Conservation (phyloP, 2,797 vertebrate species). For the Ptychadena robeensis region DNA sequence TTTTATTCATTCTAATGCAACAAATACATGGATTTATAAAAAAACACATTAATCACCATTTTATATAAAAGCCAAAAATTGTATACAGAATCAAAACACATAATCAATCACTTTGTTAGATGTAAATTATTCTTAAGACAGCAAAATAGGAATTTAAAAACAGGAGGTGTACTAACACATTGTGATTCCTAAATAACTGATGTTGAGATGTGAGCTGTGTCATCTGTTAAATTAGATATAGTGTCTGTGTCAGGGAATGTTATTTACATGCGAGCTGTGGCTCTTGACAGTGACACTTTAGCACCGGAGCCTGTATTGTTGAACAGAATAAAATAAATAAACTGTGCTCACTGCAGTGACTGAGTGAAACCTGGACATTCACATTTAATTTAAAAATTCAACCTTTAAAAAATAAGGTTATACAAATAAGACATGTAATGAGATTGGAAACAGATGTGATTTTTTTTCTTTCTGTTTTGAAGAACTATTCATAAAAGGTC, state of each 20-base stretch:
- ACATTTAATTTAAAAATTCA: constrained; percentile 60
- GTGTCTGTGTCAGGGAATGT: constrained; percentile 49
- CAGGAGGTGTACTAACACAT: constrained; percentile 15
- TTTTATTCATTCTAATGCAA: background rate
- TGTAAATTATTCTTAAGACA: background rate
- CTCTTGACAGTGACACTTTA: constrained; percentile 47
- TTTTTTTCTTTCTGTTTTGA: constrained; percentile 56
- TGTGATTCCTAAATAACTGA: constrained; percentile 36
- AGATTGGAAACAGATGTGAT: constrained; percentile 62
- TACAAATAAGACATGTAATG: constrained; percentile 62
- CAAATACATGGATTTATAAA: background rate
- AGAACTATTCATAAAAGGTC: constrained; percentile 59
- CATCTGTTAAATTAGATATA: constrained; percentile 42
- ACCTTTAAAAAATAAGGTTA: constrained; percentile 62
- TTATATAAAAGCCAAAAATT: background rate
- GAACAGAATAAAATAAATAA: constrained; percentile 56
- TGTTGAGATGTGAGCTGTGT: constrained; percentile 41
- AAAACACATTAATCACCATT: background rate
- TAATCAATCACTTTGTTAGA: background rate
- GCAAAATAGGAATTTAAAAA: constrained; percentile 9
- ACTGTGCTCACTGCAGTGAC: constrained; percentile 37
- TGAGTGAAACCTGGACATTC: constrained; percentile 57
- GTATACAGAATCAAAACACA: background rate
- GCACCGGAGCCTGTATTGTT: constrained; percentile 32
- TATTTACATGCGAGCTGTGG: constrained; percentile 54